Conservation (phyloP, 2,797 vertebrate species). For the Pyrocephalus nanus region DNA sequence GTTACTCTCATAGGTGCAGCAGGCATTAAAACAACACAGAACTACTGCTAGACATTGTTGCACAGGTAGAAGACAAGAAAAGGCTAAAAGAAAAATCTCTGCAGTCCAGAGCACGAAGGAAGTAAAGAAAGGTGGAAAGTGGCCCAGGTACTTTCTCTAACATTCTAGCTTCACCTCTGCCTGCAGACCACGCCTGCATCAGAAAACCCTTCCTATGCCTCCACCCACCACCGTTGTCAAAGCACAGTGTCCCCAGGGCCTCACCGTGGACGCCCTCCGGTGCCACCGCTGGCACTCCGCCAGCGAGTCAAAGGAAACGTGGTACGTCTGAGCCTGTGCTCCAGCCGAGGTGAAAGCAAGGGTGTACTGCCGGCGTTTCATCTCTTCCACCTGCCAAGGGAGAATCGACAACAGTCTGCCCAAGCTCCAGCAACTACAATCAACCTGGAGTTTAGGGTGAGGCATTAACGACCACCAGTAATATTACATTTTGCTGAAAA, state of each 20-base stretch:
- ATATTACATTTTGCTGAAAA: neutral
- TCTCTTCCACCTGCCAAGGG: conserved; percentile 86
- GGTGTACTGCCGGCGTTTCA: conserved; percentile 88
- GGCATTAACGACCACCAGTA: neutral
- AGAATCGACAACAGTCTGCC: neutral
- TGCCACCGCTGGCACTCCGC: conserved; percentile 92
- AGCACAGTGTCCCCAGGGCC: neutral
- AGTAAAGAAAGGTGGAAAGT: neutral
- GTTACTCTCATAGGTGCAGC: neutral
- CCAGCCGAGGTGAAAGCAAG: conserved; percentile 93
- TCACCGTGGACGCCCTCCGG: conserved; percentile 93
- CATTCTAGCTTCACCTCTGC: neutral
- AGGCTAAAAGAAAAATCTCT: neutral
- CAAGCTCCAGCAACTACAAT: neutral
- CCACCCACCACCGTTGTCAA: neutral
- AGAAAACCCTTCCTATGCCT: neutral
- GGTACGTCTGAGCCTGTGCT: conserved; percentile 92
- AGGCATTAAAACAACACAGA: neutral
- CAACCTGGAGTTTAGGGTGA: neutral
- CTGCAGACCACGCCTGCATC: neutral
- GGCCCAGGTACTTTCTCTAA: neutral
- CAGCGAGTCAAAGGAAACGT: conserved; percentile 90
- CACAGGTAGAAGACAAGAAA: neutral
- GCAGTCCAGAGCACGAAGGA: neutral
- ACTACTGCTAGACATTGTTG: neutral